Percentiles rank a stretch among this genome's conserved stretches.
Conservation (phyloP, 1,140 invertebrate genomes). For the Octopus bimaculoides region DNA sequence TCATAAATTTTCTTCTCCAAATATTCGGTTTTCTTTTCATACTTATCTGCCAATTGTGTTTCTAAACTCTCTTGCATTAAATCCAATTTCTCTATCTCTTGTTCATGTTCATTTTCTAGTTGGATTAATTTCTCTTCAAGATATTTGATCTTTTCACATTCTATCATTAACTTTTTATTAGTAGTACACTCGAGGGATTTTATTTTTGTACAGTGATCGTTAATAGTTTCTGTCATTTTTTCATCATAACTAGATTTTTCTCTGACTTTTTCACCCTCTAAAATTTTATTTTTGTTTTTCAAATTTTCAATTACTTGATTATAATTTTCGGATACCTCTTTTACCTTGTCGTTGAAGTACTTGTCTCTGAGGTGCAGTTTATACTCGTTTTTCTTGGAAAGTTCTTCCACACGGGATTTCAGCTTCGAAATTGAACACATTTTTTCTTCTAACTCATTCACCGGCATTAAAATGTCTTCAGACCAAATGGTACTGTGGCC, state of each 20-base stretch:
- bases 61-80: background rate
- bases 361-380: background rate
- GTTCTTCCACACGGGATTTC: background rate
- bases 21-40: background rate
- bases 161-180: background rate
- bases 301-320: background rate
- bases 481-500: background rate
- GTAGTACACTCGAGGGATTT: background rate
- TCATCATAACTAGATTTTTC: background rate
- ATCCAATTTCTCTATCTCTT: background rate
- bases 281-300: background rate
- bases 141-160: background rate
- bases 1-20: background rate
- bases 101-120: background rate
- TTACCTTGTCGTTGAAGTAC: background rate
- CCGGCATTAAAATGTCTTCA: background rate
- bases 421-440: background rate
- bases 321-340: background rate
- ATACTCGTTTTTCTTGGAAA: background rate
- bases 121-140: background rate
- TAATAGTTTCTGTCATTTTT: background rate
- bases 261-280: background rate
- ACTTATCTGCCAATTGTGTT: background rate
- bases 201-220: background rate
- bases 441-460: background rate